Evolutionary conservation across 2,888 invertebrate species (phyloP), one percentile per base, ranked within the genome.

Genomic region (Caenorhabditis angaria): DNA sequence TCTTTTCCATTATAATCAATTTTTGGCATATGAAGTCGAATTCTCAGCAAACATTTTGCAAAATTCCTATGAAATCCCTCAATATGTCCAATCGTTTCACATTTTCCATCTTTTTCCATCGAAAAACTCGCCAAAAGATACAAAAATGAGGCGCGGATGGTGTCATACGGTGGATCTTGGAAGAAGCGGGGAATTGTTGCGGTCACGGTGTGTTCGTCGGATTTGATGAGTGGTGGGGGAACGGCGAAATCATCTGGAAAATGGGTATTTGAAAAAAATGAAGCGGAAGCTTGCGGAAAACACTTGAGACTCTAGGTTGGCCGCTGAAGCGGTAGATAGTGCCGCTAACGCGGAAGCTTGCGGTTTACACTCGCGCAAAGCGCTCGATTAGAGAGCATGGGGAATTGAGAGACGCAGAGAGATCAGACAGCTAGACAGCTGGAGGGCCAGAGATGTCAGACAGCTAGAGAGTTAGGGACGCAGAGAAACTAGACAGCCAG

Each of bases 1-100:
- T 70, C 70, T 3, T 57, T 50, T 41, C 70, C 70, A 20, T 54
- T 63, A n/a, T 65, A 71, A 60, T 71, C 70, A 47, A 71, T 63
- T 22, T 60, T 63, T 20, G 70, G 70, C 70, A 71, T 71, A 29
- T 63, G 62, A 51, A 71, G 59, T 20, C 70, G 59, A 47, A 71
- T 50, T 60, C 70, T 47, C 4, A 71, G 29, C 20, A 71, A 48
- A 54, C 70, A 71, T 29, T 66, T 71, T 28, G 63, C 56, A 25
- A 56, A 27, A 35, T 62, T 59, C 50, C 70, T 54, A 4, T 63
- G 50, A 47, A 56, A 71, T 4, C 66, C 70, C 53, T 71, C 66
- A 32, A 71, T 71, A n/a, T 71, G 63, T 22, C 70, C 70, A 32
- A 71, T 41, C n/a, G 65, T 35, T 10, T 18, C 24, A 27, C 70